These are phyloP conservation scores for Paradisaea rubra DNA, from an alignment of 2,113 vertebrate species.

Conservation along the genomic window DNA sequence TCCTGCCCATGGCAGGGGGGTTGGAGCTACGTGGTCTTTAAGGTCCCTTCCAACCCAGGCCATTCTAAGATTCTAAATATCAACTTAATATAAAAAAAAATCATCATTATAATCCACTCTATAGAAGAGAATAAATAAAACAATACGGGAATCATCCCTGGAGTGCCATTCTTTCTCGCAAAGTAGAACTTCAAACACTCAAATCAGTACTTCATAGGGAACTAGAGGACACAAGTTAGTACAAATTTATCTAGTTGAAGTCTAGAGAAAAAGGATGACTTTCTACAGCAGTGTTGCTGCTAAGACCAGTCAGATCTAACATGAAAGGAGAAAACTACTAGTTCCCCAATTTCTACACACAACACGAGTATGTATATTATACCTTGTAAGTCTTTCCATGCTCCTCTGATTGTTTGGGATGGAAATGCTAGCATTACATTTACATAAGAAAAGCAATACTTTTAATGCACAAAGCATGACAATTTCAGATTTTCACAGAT, in stretches of 20 bases:
- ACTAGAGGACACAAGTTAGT: conserved; percentile 24
- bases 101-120: not conserved
- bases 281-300: conserved; percentile 12
- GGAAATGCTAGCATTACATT: conserved; percentile 74
- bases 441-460: conserved; percentile 64
- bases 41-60: not conserved
- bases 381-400: conserved; percentile 75
- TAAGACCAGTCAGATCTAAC: conserved; percentile 54
- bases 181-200: not conserved
- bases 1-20: not conserved
- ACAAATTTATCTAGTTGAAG: conserved; percentile 28
- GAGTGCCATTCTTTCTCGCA: conserved; percentile 11
- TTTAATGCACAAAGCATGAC: conserved; percentile 62
- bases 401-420: conserved; percentile 75
- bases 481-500: conserved; percentile 35
- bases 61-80: not conserved
- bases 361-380: conserved; percentile 69
- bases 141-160: not conserved
- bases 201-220: conserved; percentile 21
- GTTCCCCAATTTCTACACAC: conserved; percentile 65
- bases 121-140: not conserved
- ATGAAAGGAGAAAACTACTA: conserved; percentile 56
- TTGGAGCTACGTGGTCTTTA: not conserved
- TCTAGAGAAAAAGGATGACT: conserved; percentile 22
- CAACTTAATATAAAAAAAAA: not conserved